These are phyloP conservation scores for Pseudorectes ferrugineus DNA, from an alignment of 2,113 vertebrate species.

Conservation along the genomic window DNA sequence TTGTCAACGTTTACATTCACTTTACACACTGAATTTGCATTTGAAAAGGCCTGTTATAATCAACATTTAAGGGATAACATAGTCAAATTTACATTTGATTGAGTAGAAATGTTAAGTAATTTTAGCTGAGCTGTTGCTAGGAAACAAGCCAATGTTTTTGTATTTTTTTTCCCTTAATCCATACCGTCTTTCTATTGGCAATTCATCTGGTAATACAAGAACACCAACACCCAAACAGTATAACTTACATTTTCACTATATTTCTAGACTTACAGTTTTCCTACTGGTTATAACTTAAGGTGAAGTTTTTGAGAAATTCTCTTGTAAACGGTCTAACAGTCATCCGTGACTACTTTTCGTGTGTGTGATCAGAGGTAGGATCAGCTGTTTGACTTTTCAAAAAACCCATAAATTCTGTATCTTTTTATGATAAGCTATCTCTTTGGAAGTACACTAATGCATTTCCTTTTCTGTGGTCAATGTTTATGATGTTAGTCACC, in stretches of 20 bases:
- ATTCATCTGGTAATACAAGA: slow-evolving; percentile 23
- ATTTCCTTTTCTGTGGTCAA: slow-evolving; percentile 16
- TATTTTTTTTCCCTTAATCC: slow-evolving; percentile 45
- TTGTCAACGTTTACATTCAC: slow-evolving; percentile 79
- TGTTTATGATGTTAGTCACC: slow-evolving; percentile 65
- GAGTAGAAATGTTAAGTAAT: slow-evolving; percentile 74
- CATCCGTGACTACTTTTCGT: neutral
- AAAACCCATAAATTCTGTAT: neutral
- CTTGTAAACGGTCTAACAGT: neutral
- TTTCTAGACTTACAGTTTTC: slow-evolving; percentile 42
- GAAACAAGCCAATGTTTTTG: slow-evolving; percentile 76
- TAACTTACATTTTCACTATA: slow-evolving; percentile 46
- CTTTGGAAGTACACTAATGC: neutral
- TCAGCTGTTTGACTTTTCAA: slow-evolving; percentile 18
- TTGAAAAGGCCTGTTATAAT: slow-evolving; percentile 76
- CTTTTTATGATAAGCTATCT: slow-evolving; percentile 16
- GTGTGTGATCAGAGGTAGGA: neutral
- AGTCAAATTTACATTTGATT: slow-evolving; percentile 79
- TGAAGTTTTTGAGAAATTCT: neutral
- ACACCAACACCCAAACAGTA: slow-evolving; percentile 8
- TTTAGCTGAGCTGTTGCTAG: slow-evolving; percentile 75
- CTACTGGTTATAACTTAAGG: slow-evolving; percentile 25
- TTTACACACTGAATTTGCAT: slow-evolving; percentile 76
- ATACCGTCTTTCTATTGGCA: slow-evolving; percentile 53
- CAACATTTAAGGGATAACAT: slow-evolving; percentile 78